Evolutionary conservation across 2,888 invertebrate genomes (phyloP).

Genomic region (Sinelater perroti): DNA sequence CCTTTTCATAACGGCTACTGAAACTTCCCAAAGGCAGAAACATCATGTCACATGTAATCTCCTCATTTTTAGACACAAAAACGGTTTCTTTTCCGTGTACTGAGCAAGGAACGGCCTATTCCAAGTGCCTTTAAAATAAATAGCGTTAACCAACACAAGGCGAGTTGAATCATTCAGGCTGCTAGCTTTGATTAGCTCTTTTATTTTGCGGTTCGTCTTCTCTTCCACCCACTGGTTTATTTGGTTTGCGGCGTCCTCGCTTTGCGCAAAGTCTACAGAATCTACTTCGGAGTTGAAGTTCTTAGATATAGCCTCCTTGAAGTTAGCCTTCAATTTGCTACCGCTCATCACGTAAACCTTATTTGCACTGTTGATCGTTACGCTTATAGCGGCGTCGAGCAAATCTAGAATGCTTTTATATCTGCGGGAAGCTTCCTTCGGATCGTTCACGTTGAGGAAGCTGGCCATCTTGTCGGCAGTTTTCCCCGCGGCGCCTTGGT

Average conservation of each 20-base stretch:
- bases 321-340: conserved; percentile 64
- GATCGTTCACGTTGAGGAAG: conserved; percentile 42
- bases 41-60: conserved; percentile 79
- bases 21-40: too few relatives aligned
- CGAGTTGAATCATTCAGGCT: conserved; percentile 67
- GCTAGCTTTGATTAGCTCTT: conserved; percentile 72
- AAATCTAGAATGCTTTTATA: conserved; percentile 44
- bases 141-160: conserved; percentile 81
- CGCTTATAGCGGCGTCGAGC: conserved; percentile 58
- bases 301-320: conserved; percentile 67
- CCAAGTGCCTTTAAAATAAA: conserved; percentile 88
- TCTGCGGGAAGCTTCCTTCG: conserved; percentile 44
- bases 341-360: conserved; percentile 69
- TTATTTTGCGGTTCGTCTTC: conserved; percentile 84
- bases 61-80: conserved; percentile 64
- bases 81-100: conserved; percentile 72
- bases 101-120: conserved; percentile 68
- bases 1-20: conserved; percentile 60
- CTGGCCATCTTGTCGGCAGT: conserved; percentile 52
- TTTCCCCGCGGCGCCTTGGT: conserved; percentile 55
- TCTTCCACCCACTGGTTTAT: conserved; percentile 86
- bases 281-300: conserved; percentile 72
- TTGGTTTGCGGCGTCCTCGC: conserved; percentile 61
- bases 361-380: conserved; percentile 75
- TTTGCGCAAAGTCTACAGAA: conserved; percentile 68